Conservation (phyloP, 2,113 vertebrate species). For the Marmota monax region DNA sequence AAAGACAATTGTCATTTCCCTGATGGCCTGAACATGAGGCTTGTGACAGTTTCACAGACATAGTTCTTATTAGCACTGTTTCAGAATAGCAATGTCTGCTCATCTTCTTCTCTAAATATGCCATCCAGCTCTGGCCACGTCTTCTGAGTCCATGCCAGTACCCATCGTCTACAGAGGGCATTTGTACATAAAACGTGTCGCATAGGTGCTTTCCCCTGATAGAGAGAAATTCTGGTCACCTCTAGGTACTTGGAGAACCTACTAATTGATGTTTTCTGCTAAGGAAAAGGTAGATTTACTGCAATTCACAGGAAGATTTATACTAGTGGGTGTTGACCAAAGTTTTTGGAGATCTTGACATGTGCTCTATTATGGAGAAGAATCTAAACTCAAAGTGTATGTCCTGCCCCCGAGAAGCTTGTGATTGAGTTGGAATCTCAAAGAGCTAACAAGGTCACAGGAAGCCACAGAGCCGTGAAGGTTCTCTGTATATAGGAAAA, state of each 20-base stretch:
- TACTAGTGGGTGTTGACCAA: not conserved
- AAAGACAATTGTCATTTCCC: constrained; percentile 11
- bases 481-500: not conserved
- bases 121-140: not conserved
- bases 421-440: not conserved
- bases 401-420: not conserved
- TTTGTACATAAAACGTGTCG: not conserved
- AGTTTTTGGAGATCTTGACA: not conserved
- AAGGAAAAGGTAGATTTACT: not conserved
- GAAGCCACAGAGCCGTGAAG: not conserved
- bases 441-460: not conserved
- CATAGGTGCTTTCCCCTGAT: not conserved
- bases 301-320: constrained; percentile 6
- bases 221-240: not conserved
- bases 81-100: not conserved
- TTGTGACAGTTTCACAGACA: not conserved
- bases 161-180: not conserved
- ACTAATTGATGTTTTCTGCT: not conserved
- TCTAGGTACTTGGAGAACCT: not conserved
- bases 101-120: not conserved
- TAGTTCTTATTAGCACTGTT: not conserved
- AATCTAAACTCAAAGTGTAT: not conserved
- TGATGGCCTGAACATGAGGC: not conserved
- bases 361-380: not conserved
- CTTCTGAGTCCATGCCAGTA: not conserved